Percentiles rank a stretch among this genome's conserved stretches.
Evolutionary conservation across 2,888 invertebrate genomes (phyloP).

Genomic region (Pemphredon lugubris): DNA sequence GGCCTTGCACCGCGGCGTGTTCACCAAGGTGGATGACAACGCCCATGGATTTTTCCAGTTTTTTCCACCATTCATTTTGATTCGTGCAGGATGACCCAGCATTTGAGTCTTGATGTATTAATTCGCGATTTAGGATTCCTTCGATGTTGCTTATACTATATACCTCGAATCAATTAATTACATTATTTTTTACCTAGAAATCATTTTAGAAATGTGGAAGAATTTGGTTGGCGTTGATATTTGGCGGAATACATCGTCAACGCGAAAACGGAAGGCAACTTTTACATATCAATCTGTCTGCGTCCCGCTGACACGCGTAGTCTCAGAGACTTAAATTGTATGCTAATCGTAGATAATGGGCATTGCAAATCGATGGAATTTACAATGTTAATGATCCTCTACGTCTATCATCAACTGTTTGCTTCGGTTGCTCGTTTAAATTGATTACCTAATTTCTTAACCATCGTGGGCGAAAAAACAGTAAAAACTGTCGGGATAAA

Average conservation of each 20-base stretch:
- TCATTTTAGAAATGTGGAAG: too few relatives aligned
- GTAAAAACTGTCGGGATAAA: not conserved
- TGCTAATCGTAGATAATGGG: not conserved
- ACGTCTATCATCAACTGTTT: slow-evolving; percentile 16
- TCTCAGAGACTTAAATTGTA: not conserved
- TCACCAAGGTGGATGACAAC: slow-evolving; percentile 44
- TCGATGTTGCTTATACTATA: too few relatives aligned
- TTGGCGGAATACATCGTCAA: too few relatives aligned
- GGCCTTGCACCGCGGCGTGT: slow-evolving; percentile 48
- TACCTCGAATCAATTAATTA: too few relatives aligned
- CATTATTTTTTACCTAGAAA: too few relatives aligned
- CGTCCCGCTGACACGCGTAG: too few relatives aligned
- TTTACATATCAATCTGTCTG: too few relatives aligned
- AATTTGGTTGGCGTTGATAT: too few relatives aligned
- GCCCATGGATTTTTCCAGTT: slow-evolving; percentile 41
- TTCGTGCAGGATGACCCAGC: too few relatives aligned
- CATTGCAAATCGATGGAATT: not conserved
- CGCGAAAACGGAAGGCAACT: too few relatives aligned
- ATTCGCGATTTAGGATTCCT: too few relatives aligned
- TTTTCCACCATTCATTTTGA: slow-evolving; percentile 21
- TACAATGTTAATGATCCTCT: slow-evolving; percentile 7
- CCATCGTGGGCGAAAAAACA: slow-evolving; percentile 14
- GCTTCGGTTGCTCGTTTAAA: slow-evolving; percentile 8
- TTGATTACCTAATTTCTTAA: not conserved
- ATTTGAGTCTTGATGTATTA: too few relatives aligned